phyloP scores from a whole-genome alignment of 2,113 vertebrate species.

The Scomber colias region DNA sequence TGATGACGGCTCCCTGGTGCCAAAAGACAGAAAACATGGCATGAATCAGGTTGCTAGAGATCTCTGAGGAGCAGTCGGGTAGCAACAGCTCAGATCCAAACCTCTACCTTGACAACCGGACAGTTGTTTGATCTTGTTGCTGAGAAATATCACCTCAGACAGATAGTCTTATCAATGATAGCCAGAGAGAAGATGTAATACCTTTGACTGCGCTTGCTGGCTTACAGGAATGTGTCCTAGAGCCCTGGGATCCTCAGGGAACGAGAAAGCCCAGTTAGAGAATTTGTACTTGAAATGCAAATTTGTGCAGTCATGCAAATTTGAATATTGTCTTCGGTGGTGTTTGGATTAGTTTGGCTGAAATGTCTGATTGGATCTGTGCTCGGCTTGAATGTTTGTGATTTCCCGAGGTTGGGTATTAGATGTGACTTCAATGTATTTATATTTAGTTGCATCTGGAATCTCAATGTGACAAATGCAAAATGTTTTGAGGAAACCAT shows the following conservation, averaged over 20 bases:
- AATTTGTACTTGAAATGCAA: conserved; percentile 47
- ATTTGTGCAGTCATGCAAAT: conserved; percentile 44
- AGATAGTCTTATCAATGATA: conserved; percentile 56
- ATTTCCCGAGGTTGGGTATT: not conserved
- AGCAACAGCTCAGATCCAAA: conserved; percentile 56
- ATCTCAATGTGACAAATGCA: not conserved
- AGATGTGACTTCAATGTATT: not conserved
- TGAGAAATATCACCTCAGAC: conserved; percentile 49
- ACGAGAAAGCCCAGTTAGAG: not conserved
- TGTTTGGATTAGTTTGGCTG: conserved; percentile 24
- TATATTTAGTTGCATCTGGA: not conserved
- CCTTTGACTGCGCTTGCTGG: conserved; percentile 23
- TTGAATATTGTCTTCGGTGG: conserved; percentile 27
- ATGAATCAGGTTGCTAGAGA: conserved; percentile 30
- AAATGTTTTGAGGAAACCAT: not conserved
- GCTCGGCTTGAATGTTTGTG: not conserved
- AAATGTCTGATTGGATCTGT: conserved; percentile 44
- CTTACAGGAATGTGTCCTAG: conserved; percentile 7
- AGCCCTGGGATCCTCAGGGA: not conserved
- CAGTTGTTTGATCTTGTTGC: conserved; percentile 59
- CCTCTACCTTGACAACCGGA: conserved; percentile 46
- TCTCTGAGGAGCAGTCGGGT: conserved; percentile 49
- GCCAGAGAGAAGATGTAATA: conserved; percentile 38
- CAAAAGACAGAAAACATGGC: conserved; percentile 29
- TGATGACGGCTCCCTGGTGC: conserved; percentile 10